Base-by-base conservation (phyloP, 2,888 invertebrate genomes). In the Aleiodes testaceus region DNA sequence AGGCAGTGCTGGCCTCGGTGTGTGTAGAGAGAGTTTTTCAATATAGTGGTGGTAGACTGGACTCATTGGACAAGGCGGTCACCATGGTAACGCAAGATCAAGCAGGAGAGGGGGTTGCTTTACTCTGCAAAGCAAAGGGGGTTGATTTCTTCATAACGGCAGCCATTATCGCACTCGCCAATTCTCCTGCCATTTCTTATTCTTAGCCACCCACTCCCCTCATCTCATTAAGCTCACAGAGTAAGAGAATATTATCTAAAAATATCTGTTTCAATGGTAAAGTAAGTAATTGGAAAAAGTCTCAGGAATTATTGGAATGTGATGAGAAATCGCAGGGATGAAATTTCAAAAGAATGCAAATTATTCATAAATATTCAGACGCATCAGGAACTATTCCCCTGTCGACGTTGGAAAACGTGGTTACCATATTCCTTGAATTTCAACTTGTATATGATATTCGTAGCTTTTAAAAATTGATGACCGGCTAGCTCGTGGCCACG, bases 101-200 rank as follows among this genome's bases (percentile, higher is more conserved):
- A 80, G 78, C 77, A 77, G 78, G 69, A 42, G 69, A 69, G 72
- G 72, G 59, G 66, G 53, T 66, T 70, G 63, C 55, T 55, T n/a
- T 74, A 68, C 66, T 70, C 65, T 53, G 70, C 64, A 71, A 44
- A 69, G 72, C 77, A 75, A n/a, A 78, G 76, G 80, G 82, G 77
- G 83, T 84, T 87, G 85, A 86, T 87, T 87, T 87, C 87, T 87
- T 87, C 87, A 85, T 87, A 87, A 86, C 82, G 85, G 83, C 82
- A 79, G 85, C 86, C 85, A 86, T 86, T 59, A 59, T 59, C 59
- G 59, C 59, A 42, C 26, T 26, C 26, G 26, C 59, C 59, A 18
- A 42, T 9, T 59, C 42, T 74, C 82, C 75, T 73, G 73, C 80
- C 76, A 22, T 20, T 18, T 16, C 36, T 20, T 12, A 22, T 72